These are phyloP conservation scores for Tenualosa thibaudeaui DNA, from an alignment of 2,797 vertebrate genomes.

Conservation along the genomic window DNA sequence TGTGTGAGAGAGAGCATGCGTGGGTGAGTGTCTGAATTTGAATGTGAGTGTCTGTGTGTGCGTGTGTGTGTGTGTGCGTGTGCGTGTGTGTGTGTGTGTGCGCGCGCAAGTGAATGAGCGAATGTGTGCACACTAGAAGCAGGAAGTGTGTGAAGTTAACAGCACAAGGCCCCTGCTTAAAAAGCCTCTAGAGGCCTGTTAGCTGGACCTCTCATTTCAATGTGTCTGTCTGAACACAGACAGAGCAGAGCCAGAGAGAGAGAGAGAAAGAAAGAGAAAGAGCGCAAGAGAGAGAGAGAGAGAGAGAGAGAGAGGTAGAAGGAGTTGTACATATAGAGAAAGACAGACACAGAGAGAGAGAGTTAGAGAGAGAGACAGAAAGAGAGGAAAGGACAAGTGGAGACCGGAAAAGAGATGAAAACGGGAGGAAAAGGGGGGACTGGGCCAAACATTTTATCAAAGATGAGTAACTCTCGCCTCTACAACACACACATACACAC, in stretches of 20 bases:
- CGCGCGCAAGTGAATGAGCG: background rate
- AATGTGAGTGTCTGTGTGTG: background rate
- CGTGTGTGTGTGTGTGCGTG: constrained; percentile 10
- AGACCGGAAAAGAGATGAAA: background rate
- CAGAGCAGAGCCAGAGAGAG: constrained; percentile 50
- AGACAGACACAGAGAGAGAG: background rate
- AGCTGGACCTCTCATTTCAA: constrained; percentile 82
- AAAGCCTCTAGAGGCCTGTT: constrained; percentile 84
- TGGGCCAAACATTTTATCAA: background rate
- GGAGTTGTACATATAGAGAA: no score
- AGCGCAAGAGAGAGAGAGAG: background rate
- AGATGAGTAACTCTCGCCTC: background rate
- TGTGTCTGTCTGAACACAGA: constrained; percentile 73
- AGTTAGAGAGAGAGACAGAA: background rate
- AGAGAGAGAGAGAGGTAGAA: background rate
- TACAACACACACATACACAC: background rate
- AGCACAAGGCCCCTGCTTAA: constrained; percentile 78
- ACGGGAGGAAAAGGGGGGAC: background rate
- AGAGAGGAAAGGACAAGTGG: background rate
- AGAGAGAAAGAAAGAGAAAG: constrained; percentile 4
- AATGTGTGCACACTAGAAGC: constrained; percentile 48
- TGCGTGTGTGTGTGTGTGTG: constrained; percentile 11
- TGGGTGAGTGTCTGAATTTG: constrained; percentile 5
- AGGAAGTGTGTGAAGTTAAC: constrained; percentile 81
- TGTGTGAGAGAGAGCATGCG: background rate